phyloP scores from a whole-genome alignment of 2,113 vertebrate species.

The Papio anubis region DNA sequence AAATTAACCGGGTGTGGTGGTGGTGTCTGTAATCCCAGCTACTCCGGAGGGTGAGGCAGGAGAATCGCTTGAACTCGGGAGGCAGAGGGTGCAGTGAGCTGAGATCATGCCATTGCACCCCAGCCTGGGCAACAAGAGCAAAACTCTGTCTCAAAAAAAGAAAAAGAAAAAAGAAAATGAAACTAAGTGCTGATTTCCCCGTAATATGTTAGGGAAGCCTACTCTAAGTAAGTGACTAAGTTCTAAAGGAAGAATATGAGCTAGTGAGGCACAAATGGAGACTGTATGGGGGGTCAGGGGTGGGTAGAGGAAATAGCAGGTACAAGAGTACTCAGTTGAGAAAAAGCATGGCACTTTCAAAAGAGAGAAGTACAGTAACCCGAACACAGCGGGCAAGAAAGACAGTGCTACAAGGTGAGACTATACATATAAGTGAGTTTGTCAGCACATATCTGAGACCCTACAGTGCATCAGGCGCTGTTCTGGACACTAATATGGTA shows the following conservation, averaged over 20 bases:
- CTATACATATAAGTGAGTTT: neutral
- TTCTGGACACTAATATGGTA: neutral
- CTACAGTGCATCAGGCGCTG: neutral
- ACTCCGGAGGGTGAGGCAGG: neutral
- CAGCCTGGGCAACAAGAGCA: neutral
- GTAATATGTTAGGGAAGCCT: neutral
- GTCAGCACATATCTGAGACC: neutral
- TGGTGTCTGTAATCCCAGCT: neutral
- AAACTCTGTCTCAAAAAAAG: neutral
- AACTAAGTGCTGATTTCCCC: too few species aligned
- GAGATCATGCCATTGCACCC: neutral
- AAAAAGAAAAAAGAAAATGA: neutral
- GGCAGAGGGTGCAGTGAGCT: neutral
- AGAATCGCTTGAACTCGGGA: neutral
- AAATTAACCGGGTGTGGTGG: neutral
- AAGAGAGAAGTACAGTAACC: neutral
- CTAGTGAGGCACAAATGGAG: neutral
- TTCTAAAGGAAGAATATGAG: neutral
- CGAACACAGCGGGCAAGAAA: neutral
- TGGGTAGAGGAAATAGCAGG: neutral
- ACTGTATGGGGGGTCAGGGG: neutral
- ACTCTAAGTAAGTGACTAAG: neutral
- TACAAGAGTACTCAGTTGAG: neutral
- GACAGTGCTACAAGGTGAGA: neutral
- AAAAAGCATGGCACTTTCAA: neutral